Conservation (phyloP, 2,797 vertebrate genomes). For the Hippoglossus hippoglossus region DNA sequence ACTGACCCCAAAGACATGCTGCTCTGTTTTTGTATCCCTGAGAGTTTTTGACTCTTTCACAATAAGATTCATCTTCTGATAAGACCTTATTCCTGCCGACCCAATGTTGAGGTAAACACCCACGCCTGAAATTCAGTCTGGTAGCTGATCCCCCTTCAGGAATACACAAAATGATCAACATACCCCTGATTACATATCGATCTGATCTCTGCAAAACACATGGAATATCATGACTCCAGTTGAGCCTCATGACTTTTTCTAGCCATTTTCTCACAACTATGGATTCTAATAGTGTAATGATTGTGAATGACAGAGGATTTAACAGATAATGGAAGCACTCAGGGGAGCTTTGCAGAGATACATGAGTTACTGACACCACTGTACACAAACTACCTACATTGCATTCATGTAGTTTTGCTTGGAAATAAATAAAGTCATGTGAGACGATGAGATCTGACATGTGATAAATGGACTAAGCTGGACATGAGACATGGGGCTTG, state of each 20-base stretch:
- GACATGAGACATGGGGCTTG: background rate
- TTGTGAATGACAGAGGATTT: conserved; percentile 12
- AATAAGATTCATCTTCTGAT: background rate
- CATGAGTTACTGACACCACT: background rate
- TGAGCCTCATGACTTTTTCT: background rate
- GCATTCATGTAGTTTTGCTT: conserved; percentile 11
- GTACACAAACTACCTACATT: background rate
- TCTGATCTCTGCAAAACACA: conserved; percentile 46
- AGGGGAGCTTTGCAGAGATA: background rate
- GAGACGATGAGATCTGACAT: conserved; percentile 1
- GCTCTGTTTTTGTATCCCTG: background rate
- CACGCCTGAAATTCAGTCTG: background rate
- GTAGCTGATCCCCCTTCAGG: background rate
- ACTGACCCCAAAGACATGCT: background rate
- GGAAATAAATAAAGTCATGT: conserved; percentile 15
- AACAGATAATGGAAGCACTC: background rate
- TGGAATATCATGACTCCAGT: conserved; percentile 13
- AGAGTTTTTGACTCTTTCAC: background rate
- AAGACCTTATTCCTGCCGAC: background rate
- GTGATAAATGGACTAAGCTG: background rate
- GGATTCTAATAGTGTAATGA: conserved; percentile 1
- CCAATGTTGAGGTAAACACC: background rate
- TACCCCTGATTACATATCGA: conserved; percentile 60
- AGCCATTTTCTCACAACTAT: conserved; percentile 5
- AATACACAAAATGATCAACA: conserved; percentile 22